These are phyloP conservation scores for Patiria miniata DNA, from an alignment of 35 echinoderm and acorn worm genomes.

Conservation along the genomic window DNA sequence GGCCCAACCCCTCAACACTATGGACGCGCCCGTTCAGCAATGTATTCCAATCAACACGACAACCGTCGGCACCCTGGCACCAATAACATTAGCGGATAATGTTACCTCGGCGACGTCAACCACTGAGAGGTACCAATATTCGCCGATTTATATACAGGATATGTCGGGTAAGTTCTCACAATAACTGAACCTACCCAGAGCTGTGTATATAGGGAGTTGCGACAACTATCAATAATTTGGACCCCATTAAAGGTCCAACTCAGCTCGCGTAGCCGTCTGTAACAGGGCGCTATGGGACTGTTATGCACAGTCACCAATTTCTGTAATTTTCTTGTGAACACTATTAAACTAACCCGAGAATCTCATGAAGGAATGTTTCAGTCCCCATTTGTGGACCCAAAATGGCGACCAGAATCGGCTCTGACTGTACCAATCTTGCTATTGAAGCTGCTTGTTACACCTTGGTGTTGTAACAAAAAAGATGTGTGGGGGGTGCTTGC, in stretches of 20 bases:
- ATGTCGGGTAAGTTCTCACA: background rate
- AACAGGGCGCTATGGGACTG: background rate
- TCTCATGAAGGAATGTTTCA: too few relatives aligned
- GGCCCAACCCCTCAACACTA: slow-evolving; percentile 47
- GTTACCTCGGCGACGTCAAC: slow-evolving; percentile 3
- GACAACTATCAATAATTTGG: background rate
- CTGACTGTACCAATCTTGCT: too few relatives aligned
- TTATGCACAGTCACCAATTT: background rate
- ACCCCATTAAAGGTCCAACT: background rate
- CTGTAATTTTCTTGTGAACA: background rate
- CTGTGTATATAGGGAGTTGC: background rate
- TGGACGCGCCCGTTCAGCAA: slow-evolving; percentile 58
- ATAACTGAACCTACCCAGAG: too few relatives aligned
- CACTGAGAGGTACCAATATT: background rate
- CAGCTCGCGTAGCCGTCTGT: background rate
- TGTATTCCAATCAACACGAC: slow-evolving; percentile 42
- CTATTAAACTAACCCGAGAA: too few relatives aligned
- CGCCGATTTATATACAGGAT: background rate
- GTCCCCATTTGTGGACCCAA: too few relatives aligned
- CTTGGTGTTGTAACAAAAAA: too few relatives aligned
- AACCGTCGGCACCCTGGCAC: background rate
- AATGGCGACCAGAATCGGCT: too few relatives aligned
- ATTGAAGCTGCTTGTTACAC: too few relatives aligned
- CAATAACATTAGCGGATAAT: background rate
- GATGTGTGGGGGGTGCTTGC: too few relatives aligned